phyloP scores from a whole-genome alignment of 1,140 invertebrate species.

The Drosophila tropicalis region DNA sequence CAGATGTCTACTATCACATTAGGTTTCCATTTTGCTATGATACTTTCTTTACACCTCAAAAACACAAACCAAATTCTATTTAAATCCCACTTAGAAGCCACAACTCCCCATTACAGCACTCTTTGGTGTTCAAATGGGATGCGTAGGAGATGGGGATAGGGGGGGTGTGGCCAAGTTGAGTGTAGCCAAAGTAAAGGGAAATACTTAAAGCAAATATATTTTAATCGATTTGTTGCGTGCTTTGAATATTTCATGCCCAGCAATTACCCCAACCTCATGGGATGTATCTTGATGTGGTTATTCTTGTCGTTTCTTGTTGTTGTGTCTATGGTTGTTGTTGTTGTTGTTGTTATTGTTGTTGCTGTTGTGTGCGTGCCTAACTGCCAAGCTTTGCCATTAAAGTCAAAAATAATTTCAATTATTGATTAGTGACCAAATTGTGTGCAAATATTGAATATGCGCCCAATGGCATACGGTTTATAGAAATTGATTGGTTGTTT shows the following conservation, averaged over 20 bases:
- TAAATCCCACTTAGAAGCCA: constrained; percentile 26
- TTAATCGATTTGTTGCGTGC: constrained; percentile 79
- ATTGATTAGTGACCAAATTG: constrained; percentile 47
- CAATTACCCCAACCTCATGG: constrained; percentile 53
- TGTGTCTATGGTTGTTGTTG: constrained; percentile 17
- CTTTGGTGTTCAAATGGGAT: neutral
- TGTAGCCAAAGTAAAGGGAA: constrained; percentile 5
- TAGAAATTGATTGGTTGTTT: constrained; percentile 46
- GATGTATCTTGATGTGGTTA: constrained; percentile 19
- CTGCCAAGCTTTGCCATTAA: constrained; percentile 41
- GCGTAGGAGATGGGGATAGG: too few relatives aligned
- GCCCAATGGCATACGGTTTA: constrained; percentile 30
- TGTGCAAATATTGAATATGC: constrained; percentile 53
- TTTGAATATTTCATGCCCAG: constrained; percentile 56
- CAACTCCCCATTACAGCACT: constrained; percentile 15
- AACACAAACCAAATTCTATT: neutral
- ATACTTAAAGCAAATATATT: constrained; percentile 59
- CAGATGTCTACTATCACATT: constrained; percentile 41
- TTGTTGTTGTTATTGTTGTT: constrained; percentile 9
- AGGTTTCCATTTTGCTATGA: neutral
- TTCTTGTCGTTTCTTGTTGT: constrained; percentile 17
- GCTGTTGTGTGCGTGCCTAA: constrained; percentile 45
- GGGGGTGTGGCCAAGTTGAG: neutral
- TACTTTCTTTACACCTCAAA: neutral
- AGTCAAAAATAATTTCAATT: constrained; percentile 77